Evolutionary conservation across 2,888 invertebrate genomes (phyloP).

Genomic region (Pegoplata infirma): DNA sequence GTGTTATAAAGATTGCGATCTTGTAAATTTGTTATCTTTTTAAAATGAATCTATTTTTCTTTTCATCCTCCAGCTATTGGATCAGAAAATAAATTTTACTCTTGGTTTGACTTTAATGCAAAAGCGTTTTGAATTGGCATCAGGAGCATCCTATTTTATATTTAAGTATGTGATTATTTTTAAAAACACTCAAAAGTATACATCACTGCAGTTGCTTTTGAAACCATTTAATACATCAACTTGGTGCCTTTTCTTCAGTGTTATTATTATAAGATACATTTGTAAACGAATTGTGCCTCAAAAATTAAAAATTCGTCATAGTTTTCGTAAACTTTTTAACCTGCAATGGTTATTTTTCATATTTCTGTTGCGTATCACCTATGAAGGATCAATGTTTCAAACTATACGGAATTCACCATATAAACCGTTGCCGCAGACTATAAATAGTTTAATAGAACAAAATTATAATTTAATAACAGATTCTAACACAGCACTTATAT

Average conservation of each 20-base stretch:
- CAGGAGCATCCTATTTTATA: slow-evolving; percentile 17
- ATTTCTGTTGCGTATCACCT: slow-evolving; percentile 65
- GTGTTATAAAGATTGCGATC: too few species aligned
- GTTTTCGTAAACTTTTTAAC: neutral
- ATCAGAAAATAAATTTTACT: neutral
- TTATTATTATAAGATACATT: neutral
- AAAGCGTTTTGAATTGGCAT: slow-evolving; percentile 4
- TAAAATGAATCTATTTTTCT: neutral
- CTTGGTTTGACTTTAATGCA: neutral
- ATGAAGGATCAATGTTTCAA: slow-evolving; percentile 68
- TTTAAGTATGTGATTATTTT: neutral
- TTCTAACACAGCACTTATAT: slow-evolving; percentile 64
- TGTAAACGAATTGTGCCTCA: neutral
- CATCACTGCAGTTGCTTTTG: neutral
- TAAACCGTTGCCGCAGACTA: slow-evolving; percentile 62
- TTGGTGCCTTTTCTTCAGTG: neutral
- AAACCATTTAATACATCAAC: neutral
- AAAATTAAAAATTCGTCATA: neutral
- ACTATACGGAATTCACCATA: slow-evolving; percentile 66
- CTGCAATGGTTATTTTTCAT: slow-evolving; percentile 52
- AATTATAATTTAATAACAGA: slow-evolving; percentile 65
- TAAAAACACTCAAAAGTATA: slow-evolving; percentile 6
- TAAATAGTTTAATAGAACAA: slow-evolving; percentile 55
- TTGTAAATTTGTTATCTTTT: too few species aligned
- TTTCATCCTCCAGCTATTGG: neutral